Percentiles rank a stretch among this genome's conserved stretches.
Conservation (phyloP, 1,140 invertebrate genomes). For the Bombus breviceps region DNA sequence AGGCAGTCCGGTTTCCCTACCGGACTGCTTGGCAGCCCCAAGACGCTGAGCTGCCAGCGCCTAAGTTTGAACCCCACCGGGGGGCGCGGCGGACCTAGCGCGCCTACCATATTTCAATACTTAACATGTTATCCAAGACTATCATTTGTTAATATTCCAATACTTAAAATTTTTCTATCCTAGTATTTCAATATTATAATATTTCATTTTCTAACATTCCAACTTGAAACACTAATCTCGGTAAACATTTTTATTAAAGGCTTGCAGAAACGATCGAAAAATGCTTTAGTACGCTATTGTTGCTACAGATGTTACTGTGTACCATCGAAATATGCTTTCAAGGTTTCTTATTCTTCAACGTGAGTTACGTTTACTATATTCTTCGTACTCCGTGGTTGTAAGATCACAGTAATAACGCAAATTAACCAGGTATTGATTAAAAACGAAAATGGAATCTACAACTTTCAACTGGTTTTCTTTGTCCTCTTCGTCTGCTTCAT, state of each 20-base stretch:
- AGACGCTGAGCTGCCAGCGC: too few relatives aligned
- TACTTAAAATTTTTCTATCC: background rate
- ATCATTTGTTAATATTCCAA: too few relatives aligned
- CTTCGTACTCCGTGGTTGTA: rapidly evolving
- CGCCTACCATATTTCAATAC: background rate
- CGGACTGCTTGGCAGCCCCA: too few relatives aligned
- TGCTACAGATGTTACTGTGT: conserved; percentile 44
- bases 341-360: conserved; percentile 47
- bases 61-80: too few relatives aligned
- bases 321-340: conserved; percentile 59
- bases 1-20: too few relatives aligned
- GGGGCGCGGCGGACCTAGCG: too few relatives aligned
- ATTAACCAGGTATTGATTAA: conserved; percentile 17
- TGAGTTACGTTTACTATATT: conserved; percentile 5
- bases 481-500: conserved; percentile 39
- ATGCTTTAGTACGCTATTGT: conserved; percentile 56
- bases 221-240: background rate
- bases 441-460: background rate
- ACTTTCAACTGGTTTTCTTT: conserved; percentile 16
- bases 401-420: background rate
- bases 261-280: conserved; percentile 44
- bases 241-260: conserved; percentile 8
- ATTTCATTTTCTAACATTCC: background rate
- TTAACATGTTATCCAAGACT: too few relatives aligned
- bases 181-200: background rate